Evolutionary conservation across 1,140 invertebrate species (phyloP).

Genomic region (Trichogramma pretiosum): DNA sequence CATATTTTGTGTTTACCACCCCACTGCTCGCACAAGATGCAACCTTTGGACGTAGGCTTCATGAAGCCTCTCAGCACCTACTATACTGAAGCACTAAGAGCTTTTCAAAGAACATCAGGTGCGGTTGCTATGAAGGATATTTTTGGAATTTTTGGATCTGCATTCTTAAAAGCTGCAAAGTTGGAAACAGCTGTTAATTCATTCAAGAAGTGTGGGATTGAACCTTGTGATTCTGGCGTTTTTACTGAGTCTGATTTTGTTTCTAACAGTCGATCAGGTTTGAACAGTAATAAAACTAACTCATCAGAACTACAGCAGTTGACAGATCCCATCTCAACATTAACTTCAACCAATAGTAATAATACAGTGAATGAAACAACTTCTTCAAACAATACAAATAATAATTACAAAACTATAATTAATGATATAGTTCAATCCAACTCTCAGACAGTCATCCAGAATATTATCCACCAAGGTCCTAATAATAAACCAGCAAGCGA

Average conservation of each 20-base stretch:
- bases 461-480: too few species aligned
- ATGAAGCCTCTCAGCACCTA: not conserved
- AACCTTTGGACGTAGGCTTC: not conserved
- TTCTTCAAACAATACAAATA: too few species aligned
- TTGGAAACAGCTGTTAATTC: not conserved
- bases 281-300: too few species aligned
- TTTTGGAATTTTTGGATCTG: not conserved
- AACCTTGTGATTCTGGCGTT: not conserved
- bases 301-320: too few species aligned
- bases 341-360: too few species aligned
- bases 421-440: too few species aligned
- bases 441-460: too few species aligned
- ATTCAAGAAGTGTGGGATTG: not conserved
- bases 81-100: not conserved
- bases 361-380: too few species aligned
- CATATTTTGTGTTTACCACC: constrained; percentile 20
- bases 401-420: too few species aligned
- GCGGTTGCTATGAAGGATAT: not conserved
- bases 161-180: not conserved
- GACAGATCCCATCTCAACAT: too few species aligned
- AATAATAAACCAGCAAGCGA: too few species aligned
- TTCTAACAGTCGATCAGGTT: too few species aligned
- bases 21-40: constrained; percentile 21
- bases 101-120: not conserved
- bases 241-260: not conserved